These are phyloP conservation scores for Stenolophus ochropezus DNA, from an alignment of 2,888 invertebrate species.

Conservation along the genomic window DNA sequence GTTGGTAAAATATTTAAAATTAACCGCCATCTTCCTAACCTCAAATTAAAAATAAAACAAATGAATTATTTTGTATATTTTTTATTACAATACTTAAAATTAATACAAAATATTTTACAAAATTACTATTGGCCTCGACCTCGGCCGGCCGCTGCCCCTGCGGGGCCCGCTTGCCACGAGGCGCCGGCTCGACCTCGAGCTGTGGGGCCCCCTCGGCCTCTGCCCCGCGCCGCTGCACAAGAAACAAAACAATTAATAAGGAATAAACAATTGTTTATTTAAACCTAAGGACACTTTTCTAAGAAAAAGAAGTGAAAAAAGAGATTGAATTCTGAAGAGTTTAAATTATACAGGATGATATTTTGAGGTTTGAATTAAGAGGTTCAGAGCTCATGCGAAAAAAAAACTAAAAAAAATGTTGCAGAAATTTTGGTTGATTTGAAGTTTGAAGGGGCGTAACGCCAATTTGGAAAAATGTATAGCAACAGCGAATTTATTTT, in stretches of 20 bases:
- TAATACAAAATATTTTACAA: background rate
- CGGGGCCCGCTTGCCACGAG: constrained; percentile 79
- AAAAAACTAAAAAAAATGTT: too few relatives aligned
- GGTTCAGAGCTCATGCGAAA: too few relatives aligned
- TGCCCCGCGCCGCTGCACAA: constrained; percentile 76
- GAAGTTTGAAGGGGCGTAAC: too few relatives aligned
- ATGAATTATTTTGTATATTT: background rate
- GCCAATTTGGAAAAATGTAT: too few relatives aligned
- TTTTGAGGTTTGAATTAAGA: too few relatives aligned
- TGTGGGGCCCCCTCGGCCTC: constrained; percentile 77
- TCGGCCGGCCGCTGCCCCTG: constrained; percentile 74
- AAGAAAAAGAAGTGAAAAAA: too few relatives aligned
- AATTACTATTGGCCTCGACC: constrained; percentile 70
- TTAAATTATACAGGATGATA: too few relatives aligned
- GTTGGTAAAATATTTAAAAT: background rate
- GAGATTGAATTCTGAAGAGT: too few relatives aligned
- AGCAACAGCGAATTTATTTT: too few relatives aligned
- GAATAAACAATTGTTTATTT: constrained; percentile 2
- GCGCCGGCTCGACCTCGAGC: constrained; percentile 77
- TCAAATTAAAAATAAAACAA: too few relatives aligned
- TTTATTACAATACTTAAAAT: constrained; percentile 2
- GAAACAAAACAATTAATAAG: background rate
- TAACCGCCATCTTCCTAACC: background rate
- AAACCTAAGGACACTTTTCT: constrained; percentile 64
- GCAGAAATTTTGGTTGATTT: too few relatives aligned